These are phyloP conservation scores for Hyposmocoma kahamanoa DNA, from an alignment of 1,140 invertebrate species.

Conservation along the genomic window DNA sequence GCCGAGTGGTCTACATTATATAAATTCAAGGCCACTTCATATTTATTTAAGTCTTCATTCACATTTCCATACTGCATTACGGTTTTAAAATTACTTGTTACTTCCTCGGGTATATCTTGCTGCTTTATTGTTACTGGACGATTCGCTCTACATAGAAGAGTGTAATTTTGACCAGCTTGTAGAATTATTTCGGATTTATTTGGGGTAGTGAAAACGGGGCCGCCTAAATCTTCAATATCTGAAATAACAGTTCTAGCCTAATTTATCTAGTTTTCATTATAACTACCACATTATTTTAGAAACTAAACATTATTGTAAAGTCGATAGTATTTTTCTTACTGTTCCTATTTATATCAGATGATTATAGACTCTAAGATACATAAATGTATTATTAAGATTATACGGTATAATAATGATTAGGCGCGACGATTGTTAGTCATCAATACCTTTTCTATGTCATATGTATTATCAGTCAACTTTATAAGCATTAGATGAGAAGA, in stretches of 20 bases:
- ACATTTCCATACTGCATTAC: constrained; percentile 35
- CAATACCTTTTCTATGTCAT: too few relatives aligned
- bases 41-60: constrained; percentile 49
- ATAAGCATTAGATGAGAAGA: neutral
- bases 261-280: too few relatives aligned
- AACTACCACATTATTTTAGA: too few relatives aligned
- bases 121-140: constrained; percentile 63
- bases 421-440: too few relatives aligned
- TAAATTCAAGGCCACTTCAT: constrained; percentile 55
- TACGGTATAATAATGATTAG: too few relatives aligned
- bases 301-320: too few relatives aligned
- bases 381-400: too few relatives aligned
- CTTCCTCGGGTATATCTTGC: constrained; percentile 50
- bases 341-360: too few relatives aligned
- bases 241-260: constrained; percentile 39
- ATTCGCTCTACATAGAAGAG: constrained; percentile 68
- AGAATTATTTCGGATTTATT: constrained; percentile 63
- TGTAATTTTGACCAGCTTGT: constrained; percentile 61
- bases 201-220: constrained; percentile 62
- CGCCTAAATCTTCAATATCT: constrained; percentile 39
- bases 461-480: too few relatives aligned
- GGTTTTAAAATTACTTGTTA: constrained; percentile 31
- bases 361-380: too few relatives aligned
- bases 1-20: constrained; percentile 58
- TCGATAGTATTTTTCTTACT: too few relatives aligned